phyloP scores from a whole-genome alignment of 1,140 invertebrate species.

The Papilio machaon region DNA sequence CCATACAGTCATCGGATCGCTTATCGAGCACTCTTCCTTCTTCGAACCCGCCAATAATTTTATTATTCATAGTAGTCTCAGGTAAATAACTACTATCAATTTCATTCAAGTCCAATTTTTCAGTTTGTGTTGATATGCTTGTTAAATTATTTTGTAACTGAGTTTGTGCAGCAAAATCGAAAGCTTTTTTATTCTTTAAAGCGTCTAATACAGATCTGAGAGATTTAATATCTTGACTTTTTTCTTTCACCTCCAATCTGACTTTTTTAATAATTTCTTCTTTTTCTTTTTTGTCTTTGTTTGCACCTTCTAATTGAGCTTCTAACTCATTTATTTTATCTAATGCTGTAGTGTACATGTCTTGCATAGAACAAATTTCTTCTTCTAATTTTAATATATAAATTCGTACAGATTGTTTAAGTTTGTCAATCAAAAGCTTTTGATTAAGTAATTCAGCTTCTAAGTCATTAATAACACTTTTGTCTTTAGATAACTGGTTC shows the following conservation, averaged over 20 bases:
- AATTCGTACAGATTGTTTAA: slow-evolving; percentile 57
- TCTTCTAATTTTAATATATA: slow-evolving; percentile 63
- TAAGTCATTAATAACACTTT: slow-evolving; percentile 62
- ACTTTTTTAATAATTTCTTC: slow-evolving; percentile 48
- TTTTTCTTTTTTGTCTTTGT: slow-evolving; percentile 46
- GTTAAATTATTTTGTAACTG: slow-evolving; percentile 6
- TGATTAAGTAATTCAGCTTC: slow-evolving; percentile 68
- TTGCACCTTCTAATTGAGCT: slow-evolving; percentile 48
- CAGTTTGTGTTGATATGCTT: slow-evolving; percentile 40
- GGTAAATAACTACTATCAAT: neutral
- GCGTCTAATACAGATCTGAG: slow-evolving; percentile 50
- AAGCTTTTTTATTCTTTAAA: slow-evolving; percentile 37
- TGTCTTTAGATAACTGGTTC: slow-evolving; percentile 57
- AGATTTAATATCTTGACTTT: slow-evolving; percentile 57
- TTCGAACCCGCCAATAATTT: neutral
- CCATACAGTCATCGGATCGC: neutral
- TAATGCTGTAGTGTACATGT: slow-evolving; percentile 57
- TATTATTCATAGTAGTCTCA: neutral
- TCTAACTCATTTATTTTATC: slow-evolving; percentile 55
- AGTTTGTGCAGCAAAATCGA: slow-evolving; percentile 38
- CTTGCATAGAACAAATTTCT: slow-evolving; percentile 59
- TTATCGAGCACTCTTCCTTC: slow-evolving; percentile 10
- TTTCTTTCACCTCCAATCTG: slow-evolving; percentile 48
- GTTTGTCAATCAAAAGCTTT: slow-evolving; percentile 66
- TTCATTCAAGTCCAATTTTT: neutral